These are phyloP conservation scores for Adelges cooleyi DNA, from an alignment of 1,140 invertebrate species.

Conservation along the genomic window DNA sequence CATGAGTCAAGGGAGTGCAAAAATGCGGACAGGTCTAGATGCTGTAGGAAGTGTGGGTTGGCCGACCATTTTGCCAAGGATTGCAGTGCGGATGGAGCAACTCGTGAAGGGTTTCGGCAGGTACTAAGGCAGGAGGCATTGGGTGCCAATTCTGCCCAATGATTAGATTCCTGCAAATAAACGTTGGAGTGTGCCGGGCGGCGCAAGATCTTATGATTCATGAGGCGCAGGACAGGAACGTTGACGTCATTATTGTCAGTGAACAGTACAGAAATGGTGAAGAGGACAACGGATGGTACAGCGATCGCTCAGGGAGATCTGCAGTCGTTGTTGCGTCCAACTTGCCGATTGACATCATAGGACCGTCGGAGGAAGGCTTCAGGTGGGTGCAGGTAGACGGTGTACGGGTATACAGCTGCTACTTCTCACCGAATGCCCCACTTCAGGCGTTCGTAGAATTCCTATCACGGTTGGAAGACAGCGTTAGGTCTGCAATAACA, in stretches of 20 bases:
- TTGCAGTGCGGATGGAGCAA: too few species aligned
- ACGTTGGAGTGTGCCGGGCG: neutral
- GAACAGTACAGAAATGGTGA: neutral
- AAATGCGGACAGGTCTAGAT: too few species aligned
- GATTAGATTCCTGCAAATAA: neutral
- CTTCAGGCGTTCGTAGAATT: neutral
- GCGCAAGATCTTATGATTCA: neutral
- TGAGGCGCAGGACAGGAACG: neutral
- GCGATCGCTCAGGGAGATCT: neutral
- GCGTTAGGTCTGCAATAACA: accelerated
- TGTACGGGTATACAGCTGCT: neutral
- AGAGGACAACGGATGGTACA: neutral
- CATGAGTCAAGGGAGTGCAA: too few species aligned
- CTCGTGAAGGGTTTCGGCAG: too few species aligned
- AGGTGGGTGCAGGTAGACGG: neutral
- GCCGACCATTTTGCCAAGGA: too few species aligned
- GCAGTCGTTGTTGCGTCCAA: neutral
- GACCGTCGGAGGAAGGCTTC: neutral
- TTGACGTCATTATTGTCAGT: neutral
- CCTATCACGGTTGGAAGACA: neutral
- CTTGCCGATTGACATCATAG: too few species aligned
- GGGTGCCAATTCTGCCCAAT: neutral
- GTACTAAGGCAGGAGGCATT: too few species aligned
- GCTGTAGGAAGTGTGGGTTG: too few species aligned
- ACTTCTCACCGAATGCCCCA: neutral